Evolutionary conservation across 2,888 invertebrate species (phyloP).

Genomic region (Drosophila sordidapex): DNA sequence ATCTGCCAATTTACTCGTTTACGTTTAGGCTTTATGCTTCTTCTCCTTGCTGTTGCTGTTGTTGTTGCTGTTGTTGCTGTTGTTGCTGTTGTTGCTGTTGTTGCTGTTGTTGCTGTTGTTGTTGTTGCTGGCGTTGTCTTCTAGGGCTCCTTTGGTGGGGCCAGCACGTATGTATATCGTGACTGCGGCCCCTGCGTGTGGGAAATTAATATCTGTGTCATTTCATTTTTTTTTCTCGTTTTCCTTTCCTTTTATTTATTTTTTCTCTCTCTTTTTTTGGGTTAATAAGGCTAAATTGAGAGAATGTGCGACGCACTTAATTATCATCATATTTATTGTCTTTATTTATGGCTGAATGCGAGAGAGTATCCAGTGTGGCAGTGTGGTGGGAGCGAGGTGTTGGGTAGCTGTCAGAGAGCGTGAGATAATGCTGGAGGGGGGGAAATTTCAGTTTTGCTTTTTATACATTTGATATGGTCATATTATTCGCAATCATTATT

Average conservation of each 20-base stretch:
- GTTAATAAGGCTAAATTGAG: slow-evolving; percentile 82
- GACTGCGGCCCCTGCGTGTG: slow-evolving; percentile 55
- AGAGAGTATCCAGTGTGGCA: neutral
- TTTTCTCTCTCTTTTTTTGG: slow-evolving; percentile 51
- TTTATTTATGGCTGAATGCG: slow-evolving; percentile 62
- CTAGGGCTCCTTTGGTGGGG: slow-evolving; percentile 20
- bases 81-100: neutral
- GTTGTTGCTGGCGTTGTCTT: slow-evolving; percentile 6
- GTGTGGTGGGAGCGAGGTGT: neutral
- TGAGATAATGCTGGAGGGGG: neutral
- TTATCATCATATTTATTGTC: slow-evolving; percentile 81
- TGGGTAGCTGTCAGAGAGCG: slow-evolving; percentile 1
- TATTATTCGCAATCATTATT: slow-evolving; percentile 63
- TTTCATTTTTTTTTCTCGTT: slow-evolving; percentile 40
- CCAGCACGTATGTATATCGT: slow-evolving; percentile 47
- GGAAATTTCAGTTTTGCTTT: slow-evolving; percentile 19
- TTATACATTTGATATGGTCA: slow-evolving; percentile 36
- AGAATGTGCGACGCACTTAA: slow-evolving; percentile 80
- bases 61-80: neutral
- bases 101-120: neutral
- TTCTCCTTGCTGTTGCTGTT: neutral
- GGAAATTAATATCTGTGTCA: slow-evolving; percentile 80
- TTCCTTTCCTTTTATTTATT: neutral
- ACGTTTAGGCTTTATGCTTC: slow-evolving; percentile 77
- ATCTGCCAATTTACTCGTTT: slow-evolving; percentile 81